Base-by-base conservation (phyloP, 2,113 vertebrate genomes). In the Lycaon pictus region DNA sequence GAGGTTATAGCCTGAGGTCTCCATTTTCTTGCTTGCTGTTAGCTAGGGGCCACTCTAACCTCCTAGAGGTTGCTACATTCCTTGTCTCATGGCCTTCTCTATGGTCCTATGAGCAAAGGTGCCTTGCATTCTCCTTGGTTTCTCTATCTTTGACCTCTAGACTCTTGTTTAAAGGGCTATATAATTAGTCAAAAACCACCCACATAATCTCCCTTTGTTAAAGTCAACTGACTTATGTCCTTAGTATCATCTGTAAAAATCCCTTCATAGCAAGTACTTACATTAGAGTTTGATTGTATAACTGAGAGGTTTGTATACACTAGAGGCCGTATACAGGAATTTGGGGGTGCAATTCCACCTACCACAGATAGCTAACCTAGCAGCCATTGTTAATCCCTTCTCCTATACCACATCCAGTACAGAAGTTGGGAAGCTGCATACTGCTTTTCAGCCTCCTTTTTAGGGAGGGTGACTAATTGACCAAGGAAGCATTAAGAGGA, bases 211-310 rank as follows among this genome's bases (percentile, higher is more conserved):
- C 12, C 22, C 22, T 58, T 80, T 62, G 22, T 79, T 90, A 77
- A 98, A 79, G 25, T 65, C 76, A 90, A 20, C 23, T n/a, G 6
- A 58, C 72, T 80, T 80, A 20, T 2, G 25, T 89, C 27, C n/a
- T 88, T 95, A 84, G 43, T 74, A 91, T 32, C 2, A 89, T 89
- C 60, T 87, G 11, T 20, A 67, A 74, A 95, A 92, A 37, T 74
- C 29, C 20, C 48, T 91, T 91, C 37, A 55, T 1, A 81, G 22
- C 1, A 86, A 86, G 19, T 65, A 58, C 22, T 81, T 88, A 15
- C 17, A 63, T 19, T 43, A 48, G 27, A 74, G 8, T 69, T 71
- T 55, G 53, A 43, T 23, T 79, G 4, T 79, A 29, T 53, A 92
- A 55, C 17, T 94, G 17, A 81, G 19, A 89, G 12, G 2, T 84